Base-by-base conservation (phyloP, 2,888 invertebrate genomes). In the Drosophila cognata region DNA sequence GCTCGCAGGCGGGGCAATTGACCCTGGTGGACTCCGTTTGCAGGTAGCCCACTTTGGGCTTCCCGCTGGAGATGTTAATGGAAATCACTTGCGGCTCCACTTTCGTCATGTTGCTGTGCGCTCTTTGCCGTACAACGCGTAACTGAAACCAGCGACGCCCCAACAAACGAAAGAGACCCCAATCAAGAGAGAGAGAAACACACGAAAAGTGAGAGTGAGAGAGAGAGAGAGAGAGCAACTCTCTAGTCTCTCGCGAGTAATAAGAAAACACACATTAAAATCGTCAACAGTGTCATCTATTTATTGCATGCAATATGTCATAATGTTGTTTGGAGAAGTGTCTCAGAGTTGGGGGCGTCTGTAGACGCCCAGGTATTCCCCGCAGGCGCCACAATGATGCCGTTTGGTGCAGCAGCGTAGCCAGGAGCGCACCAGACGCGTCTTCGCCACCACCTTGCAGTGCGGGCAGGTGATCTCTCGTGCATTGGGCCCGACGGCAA, bases 361-460 rank as follows among this genome's bases (percentile, higher is more conserved):
- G 67, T 89, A 93, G 35, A 92, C 89, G 50, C 92, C 92, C 74
- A 93, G 78, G 74, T 93, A 93, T 73, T 92, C 92, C 43, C 92
- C 92, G 56, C 92, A 93, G 38, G 87, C 83, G 21, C 92, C 88
- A 51, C 92, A 92, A 67, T 91, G 92, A 58, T 92, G 92, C 2
- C 92, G 88, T 59, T 86, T 85, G 29, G 82, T 82, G 70, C 90
- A 89, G 57, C 85, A 92, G 18, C 77, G 84, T 28, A 91, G 71
- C 67, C 90, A 85, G 59, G 84, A 88, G 60, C 90, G 84, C 53
- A 82, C 85, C 61, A 91, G 71, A 8, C 81, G 82, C 2, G 92
- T 92, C 77, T 87, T 92, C 33, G 87, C 88, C 70, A 77, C 75
- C 59, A 79, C 74, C 43, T 91, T 80, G 68, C 92, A 92, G 56